phyloP scores from a whole-genome alignment of 2,888 invertebrate genomes.

The Syrista parreyssii region DNA sequence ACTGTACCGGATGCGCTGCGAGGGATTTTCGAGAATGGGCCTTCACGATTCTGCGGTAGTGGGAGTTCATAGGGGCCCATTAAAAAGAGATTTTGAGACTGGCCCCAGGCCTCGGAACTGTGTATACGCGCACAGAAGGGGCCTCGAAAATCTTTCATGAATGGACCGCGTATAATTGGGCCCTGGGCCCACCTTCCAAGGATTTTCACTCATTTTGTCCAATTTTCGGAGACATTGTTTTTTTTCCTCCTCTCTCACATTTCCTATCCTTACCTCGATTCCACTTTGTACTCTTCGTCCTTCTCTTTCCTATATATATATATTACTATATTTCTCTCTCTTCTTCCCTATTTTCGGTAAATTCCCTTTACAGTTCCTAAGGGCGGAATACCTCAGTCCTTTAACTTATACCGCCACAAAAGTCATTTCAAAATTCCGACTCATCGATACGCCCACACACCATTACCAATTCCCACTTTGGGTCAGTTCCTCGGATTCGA shows the following conservation, averaged over 20 bases:
- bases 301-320: background rate
- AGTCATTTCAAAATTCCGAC: background rate
- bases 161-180: slow-evolving; percentile 44
- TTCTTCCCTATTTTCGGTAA: background rate
- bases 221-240: slow-evolving; percentile 49
- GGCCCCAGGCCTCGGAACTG: background rate
- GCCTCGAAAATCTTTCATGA: slow-evolving; percentile 26
- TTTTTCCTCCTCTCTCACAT: slow-evolving; percentile 20
- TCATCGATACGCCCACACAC: background rate
- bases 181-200: slow-evolving; percentile 27
- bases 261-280: background rate
- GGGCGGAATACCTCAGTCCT: background rate
- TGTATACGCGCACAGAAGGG: background rate
- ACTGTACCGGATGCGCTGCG: slow-evolving; percentile 35
- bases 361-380: background rate
- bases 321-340: background rate
- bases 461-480: background rate
- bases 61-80: slow-evolving; percentile 34
- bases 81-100: slow-evolving; percentile 61
- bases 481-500: background rate
- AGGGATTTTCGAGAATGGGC: slow-evolving; percentile 21
- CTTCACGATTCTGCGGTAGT: slow-evolving; percentile 18
- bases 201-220: slow-evolving; percentile 54
- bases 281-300: background rate
- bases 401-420: background rate